A percentile compares a stretch with the other conserved stretches of the same genome.
These are phyloP conservation scores for Zaprionus inermis DNA, from an alignment of 1,140 invertebrate genomes.

Conservation along the genomic window DNA sequence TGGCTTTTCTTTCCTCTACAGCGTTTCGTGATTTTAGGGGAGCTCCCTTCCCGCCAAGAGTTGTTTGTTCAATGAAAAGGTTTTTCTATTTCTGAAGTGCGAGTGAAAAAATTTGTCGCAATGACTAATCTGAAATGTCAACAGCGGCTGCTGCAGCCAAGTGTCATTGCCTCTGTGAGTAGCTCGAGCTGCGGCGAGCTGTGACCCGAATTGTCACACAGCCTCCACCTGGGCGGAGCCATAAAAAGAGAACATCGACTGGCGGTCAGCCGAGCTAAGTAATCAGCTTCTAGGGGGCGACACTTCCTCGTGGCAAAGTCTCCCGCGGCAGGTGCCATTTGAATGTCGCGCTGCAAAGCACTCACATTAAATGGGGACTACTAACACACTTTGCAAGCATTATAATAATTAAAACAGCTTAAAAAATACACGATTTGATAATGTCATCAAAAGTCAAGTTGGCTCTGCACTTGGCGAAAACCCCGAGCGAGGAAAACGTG, in stretches of 20 bases:
- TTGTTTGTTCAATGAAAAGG: constrained; percentile 27
- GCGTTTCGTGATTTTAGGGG: not conserved
- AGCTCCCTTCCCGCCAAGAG: not conserved
- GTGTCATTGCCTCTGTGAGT: constrained; percentile 70
- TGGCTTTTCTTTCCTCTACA: constrained; percentile 36
- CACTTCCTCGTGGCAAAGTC: constrained; percentile 50
- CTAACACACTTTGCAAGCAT: constrained; percentile 37
- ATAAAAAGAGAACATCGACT: constrained; percentile 4
- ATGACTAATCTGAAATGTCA: constrained; percentile 77
- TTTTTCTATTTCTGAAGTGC: constrained; percentile 43
- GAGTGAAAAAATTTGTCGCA: constrained; percentile 56
- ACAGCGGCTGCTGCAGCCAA: constrained; percentile 69
- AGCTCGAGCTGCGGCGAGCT: constrained; percentile 6
- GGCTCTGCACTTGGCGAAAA: constrained; percentile 30
- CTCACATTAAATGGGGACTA: constrained; percentile 32
- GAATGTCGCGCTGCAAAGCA: constrained; percentile 26
- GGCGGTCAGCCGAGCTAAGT: constrained; percentile 44
- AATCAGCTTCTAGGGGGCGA: constrained; percentile 36
- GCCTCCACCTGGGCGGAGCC: constrained; percentile 4
- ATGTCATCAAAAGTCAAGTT: constrained; percentile 12
- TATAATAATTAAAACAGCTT: constrained; percentile 13
- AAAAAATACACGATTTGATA: constrained; percentile 21
- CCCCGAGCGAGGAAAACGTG: not conserved
- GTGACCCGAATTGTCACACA: constrained; percentile 68
- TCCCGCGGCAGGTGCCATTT: constrained; percentile 10